phyloP scores from a whole-genome alignment of 2,888 invertebrate genomes.

The Eupithecia abbreviata region DNA sequence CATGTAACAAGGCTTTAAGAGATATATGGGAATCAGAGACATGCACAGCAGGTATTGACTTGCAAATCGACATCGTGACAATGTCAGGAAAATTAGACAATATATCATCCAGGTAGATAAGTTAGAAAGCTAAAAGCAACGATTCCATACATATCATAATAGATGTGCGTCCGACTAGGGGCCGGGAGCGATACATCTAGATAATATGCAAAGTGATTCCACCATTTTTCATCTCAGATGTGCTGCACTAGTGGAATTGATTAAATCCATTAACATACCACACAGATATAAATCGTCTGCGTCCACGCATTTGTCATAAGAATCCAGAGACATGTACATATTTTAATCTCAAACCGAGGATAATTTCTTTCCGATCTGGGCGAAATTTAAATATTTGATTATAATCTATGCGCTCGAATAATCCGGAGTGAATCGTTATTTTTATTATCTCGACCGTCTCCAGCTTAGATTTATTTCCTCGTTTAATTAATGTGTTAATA shows the following conservation, averaged over 20 bases:
- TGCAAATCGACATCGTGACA: conserved; percentile 35
- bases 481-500: conserved; percentile 32
- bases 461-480: conserved; percentile 22
- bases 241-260: conserved; percentile 56
- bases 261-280: conserved; percentile 69
- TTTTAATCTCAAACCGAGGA: conserved; percentile 42
- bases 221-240: conserved; percentile 63
- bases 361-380: conserved; percentile 47
- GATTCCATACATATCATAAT: conserved; percentile 49
- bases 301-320: conserved; percentile 68
- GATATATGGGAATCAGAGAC: conserved; percentile 11
- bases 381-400: conserved; percentile 78
- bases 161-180: conserved; percentile 48
- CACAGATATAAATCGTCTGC: conserved; percentile 63
- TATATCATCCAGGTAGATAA: conserved; percentile 41
- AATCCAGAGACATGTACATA: conserved; percentile 48
- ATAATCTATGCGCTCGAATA: conserved; percentile 63
- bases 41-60: conserved; percentile 21
- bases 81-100: conserved; percentile 36
- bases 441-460: conserved; percentile 32
- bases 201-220: conserved; percentile 56
- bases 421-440: conserved; percentile 49
- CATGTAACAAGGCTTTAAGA: neutral
- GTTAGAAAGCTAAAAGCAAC: conserved; percentile 44
- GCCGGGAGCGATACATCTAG: conserved; percentile 51